Evolutionary conservation across 2,797 vertebrate genomes (phyloP), one percentile per base, ranked within the genome.

Genomic region (Gymnothorax javanicus): DNA sequence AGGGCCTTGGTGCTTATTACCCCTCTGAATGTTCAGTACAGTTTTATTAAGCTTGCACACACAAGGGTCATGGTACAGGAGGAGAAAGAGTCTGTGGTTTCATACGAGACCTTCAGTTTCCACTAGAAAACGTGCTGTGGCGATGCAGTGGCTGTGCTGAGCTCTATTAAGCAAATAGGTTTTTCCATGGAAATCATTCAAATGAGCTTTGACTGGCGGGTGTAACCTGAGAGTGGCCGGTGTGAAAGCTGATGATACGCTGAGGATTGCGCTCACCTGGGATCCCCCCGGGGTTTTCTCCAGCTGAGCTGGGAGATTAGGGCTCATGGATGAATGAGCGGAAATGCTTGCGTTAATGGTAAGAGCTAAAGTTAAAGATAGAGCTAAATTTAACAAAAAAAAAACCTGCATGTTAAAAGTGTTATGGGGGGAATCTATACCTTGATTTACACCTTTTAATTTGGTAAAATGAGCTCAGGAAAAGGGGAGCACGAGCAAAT

Each of bases 151-250:
- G 27, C 69, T 73, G 5, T 77, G 73, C 43, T 50, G 73, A 6
- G 73, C 33, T 20, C 43, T 52, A 50, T 50, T 52, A 77, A 20
- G 73, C 33, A 77, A 77, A 77, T 77, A 17, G 73, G n/a, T 77
- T 75, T 75, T 75, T 43, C 43, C 73, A 20, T 77, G 73, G 73
- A 77, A 77, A 77, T 15, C 52, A 77, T 77, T 77, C 73, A 77
- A 77, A 77, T 77, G 43, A 50, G 15, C 13, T 50, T 77, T 77
- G 50, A 27, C 73, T 17, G 52, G 15, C 23, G 13, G 33, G 33
- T 77, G 73, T 50, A 50, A 77, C 33, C 73, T 50, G 69, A 33
- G 69, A 43, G 27, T 73, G 5, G 27, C 69, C 69, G 13, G 8
- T 17, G 69, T 15, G 11, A 73, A 73, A 13, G 27, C 43, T 50